Evolutionary conservation across 2,888 invertebrate genomes (phyloP).

Genomic region (Acleris sparsana): DNA sequence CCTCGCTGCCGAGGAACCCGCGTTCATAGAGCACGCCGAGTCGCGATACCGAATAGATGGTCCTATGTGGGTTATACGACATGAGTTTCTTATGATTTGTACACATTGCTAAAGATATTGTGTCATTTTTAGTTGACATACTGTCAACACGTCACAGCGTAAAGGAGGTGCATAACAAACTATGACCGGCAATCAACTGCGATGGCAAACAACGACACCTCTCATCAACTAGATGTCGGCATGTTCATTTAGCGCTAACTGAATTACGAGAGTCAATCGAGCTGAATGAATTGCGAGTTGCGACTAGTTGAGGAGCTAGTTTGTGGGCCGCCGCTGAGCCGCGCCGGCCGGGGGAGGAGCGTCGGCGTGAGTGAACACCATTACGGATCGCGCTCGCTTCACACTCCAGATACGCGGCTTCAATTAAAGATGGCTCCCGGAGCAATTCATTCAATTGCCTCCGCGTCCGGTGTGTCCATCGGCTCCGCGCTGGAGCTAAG

Average conservation of each 20-base stretch:
- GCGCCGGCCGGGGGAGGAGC: neutral
- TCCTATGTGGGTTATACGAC: too few species aligned
- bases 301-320: neutral
- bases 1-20: too few species aligned
- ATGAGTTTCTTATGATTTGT: too few species aligned
- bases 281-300: neutral
- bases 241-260: neutral
- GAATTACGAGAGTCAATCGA: neutral
- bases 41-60: too few species aligned
- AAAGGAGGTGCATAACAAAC: too few species aligned
- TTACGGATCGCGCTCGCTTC: neutral
- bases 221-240: too few species aligned
- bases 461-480: conserved; percentile 7
- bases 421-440: conserved; percentile 13
- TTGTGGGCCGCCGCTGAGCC: neutral
- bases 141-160: too few species aligned
- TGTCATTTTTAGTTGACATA: too few species aligned
- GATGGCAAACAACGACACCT: too few species aligned
- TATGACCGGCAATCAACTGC: too few species aligned
- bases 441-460: conserved; percentile 8
- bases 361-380: neutral
- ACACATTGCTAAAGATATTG: too few species aligned
- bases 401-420: conserved; percentile 14
- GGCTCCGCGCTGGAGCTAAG: neutral
- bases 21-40: too few species aligned